Evolutionary conservation across 2,113 vertebrate genomes (phyloP).

Genomic region (Tachysurus fulvidraco): DNA sequence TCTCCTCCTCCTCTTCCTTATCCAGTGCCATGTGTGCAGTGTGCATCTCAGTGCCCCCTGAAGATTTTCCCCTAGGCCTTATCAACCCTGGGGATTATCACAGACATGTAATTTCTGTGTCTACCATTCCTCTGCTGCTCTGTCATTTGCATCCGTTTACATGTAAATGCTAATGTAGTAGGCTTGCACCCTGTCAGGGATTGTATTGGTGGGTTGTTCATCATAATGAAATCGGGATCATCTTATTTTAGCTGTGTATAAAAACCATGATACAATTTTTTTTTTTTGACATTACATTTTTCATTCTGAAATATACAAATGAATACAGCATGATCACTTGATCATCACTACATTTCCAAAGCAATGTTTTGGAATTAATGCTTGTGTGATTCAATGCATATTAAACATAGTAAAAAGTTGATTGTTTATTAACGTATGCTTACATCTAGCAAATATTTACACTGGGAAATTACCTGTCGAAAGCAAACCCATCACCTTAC

Average conservation of each 20-base stretch:
- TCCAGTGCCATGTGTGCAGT: conserved; percentile 67
- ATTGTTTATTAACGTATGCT: conserved; percentile 54
- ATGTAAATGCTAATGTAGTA: conserved; percentile 20
- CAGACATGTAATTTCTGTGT: conserved; percentile 62
- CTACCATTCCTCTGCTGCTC: conserved; percentile 37
- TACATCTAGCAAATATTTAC: conserved; percentile 66
- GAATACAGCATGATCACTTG: background rate
- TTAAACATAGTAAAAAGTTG: conserved; percentile 44
- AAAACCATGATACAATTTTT: background rate
- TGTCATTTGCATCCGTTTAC: conserved; percentile 46
- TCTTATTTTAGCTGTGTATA: background rate
- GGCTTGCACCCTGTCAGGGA: background rate
- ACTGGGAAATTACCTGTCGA: conserved; percentile 54
- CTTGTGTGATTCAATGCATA: background rate
- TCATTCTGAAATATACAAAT: background rate
- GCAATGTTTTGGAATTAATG: background rate
- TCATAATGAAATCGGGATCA: background rate
- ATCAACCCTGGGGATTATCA: conserved; percentile 61
- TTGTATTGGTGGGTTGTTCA: conserved; percentile 29
- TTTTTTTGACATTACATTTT: background rate
- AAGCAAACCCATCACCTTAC: conserved; percentile 51
- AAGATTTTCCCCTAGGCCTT: conserved; percentile 60
- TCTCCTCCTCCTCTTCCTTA: conserved; percentile 31
- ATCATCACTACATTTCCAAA: background rate
- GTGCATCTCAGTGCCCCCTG: conserved; percentile 23